These are phyloP conservation scores for Aphaenogaster ashmeadi DNA, from an alignment of 1,140 invertebrate species.

Conservation along the genomic window DNA sequence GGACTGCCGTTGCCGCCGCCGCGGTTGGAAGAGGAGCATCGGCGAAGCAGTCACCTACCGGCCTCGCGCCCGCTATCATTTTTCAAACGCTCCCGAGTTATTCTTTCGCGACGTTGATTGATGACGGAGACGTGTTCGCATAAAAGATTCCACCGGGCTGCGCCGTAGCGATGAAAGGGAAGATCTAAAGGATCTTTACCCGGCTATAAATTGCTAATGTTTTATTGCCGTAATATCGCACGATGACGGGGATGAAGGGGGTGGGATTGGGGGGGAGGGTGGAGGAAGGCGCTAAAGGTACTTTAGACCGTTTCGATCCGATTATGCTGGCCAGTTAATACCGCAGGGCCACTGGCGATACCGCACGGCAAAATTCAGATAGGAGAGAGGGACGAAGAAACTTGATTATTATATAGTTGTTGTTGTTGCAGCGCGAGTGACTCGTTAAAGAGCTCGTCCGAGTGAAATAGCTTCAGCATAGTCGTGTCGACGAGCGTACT, in stretches of 20 bases:
- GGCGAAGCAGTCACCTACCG: constrained; percentile 63
- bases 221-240: constrained; percentile 68
- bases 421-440: constrained; percentile 13
- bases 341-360: background rate
- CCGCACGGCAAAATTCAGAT: constrained; percentile 13
- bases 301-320: constrained; percentile 43
- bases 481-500: background rate
- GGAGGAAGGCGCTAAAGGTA: background rate
- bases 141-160: constrained; percentile 69
- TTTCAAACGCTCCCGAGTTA: constrained; percentile 72
- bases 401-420: constrained; percentile 40
- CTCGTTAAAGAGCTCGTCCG: constrained; percentile 59
- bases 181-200: constrained; percentile 69
- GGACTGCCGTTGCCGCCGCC: constrained; percentile 5
- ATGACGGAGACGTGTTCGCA: constrained; percentile 68
- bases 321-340: constrained; percentile 35
- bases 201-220: constrained; percentile 74
- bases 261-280: too few species aligned
- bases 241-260: background rate
- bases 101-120: constrained; percentile 73
- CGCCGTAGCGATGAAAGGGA: constrained; percentile 68
- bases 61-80: constrained; percentile 56
- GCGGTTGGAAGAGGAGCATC: constrained; percentile 45
- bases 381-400: constrained; percentile 23
- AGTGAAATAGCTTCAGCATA: constrained; percentile 31